Evolutionary conservation across 2,797 vertebrate species (phyloP), one percentile per base, ranked within the genome.

Genomic region (Chaetodon trifasciatus): DNA sequence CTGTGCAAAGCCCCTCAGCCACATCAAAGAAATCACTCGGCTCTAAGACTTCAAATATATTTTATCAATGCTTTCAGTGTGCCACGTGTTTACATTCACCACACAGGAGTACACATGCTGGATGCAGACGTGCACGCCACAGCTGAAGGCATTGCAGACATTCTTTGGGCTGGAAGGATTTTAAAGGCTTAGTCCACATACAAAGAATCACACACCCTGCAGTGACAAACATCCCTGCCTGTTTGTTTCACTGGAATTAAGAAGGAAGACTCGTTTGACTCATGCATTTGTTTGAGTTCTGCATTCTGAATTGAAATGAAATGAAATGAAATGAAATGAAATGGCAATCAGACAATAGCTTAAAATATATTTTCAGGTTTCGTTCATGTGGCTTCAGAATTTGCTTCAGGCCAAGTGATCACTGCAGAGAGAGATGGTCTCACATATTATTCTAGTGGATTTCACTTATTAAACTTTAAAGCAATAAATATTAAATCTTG

Each of bases 11-110:
- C 70, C 72, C 57, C n/a, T 13, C 56, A 49, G 40, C 85, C 85
- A 86, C 88, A 91, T 89, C 69, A 90, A 79, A 89, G 77, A 46
- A 42, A 35, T 44, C 11, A 3, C 11, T 47, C 65, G 1, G n/a
- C 62, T 79, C 19, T 21, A 63, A 67, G 70, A 79, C 80, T 81
- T 85, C 72, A 85, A 70, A 87, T 77, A n/a, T 71, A 16, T 61
- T 70, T 35, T 69, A 71, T 92, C 87, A 83, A 56, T 89, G 85
- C 84, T 55, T 66, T 74, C 70, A 89, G 81, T 86, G 78, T 85
- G 65, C 71, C 82, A 78, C 68, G 70, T 85, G 80, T 82, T 86
- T 86, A 78, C 74, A 71, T 61, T 35, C 13, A 65, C 47, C 61
- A 62, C 79, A 70, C 74, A 55, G 35, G 37, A 71, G 68, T 68